Evolutionary conservation across 2,797 vertebrate genomes (phyloP).

Genomic region (Gorsachius magnificus): DNA sequence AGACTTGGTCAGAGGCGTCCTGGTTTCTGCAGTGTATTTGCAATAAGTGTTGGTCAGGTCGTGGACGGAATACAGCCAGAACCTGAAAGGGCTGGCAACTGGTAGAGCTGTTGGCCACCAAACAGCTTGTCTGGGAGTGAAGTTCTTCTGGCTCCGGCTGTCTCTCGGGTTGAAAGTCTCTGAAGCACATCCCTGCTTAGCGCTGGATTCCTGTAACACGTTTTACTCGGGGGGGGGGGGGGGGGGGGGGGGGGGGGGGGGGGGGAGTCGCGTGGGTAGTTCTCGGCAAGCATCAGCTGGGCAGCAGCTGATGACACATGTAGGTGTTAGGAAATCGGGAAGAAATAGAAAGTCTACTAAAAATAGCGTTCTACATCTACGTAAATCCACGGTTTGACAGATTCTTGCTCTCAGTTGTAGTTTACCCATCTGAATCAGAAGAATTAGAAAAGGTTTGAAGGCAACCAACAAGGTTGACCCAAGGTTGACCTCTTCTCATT

Average conservation of each 20-base stretch:
- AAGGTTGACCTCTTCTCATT: fast-evolving
- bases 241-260: fast-evolving
- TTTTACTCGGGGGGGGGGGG: not conserved
- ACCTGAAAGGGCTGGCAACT: not conserved
- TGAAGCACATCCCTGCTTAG: not conserved
- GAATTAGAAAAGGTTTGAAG: not conserved
- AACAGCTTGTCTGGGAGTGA: not conserved
- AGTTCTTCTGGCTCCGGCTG: not conserved
- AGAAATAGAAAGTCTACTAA: not conserved
- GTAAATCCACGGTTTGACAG: not conserved
- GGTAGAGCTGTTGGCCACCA: not conserved
- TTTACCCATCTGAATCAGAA: not conserved
- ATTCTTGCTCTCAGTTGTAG: not conserved
- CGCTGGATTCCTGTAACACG: not conserved
- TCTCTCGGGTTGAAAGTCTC: not conserved
- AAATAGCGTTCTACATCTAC: not conserved
- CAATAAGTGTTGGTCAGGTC: not conserved
- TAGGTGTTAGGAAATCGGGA: not conserved
- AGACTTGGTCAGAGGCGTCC: not conserved
- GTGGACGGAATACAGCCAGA: fast-evolving
- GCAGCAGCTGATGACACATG: not conserved
- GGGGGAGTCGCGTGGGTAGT: not conserved
- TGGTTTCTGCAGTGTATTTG: not conserved
- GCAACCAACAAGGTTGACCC: not conserved
- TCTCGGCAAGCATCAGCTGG: not conserved